Conservation (phyloP, 2,113 vertebrate genomes). For the Syngnathus typhle region DNA sequence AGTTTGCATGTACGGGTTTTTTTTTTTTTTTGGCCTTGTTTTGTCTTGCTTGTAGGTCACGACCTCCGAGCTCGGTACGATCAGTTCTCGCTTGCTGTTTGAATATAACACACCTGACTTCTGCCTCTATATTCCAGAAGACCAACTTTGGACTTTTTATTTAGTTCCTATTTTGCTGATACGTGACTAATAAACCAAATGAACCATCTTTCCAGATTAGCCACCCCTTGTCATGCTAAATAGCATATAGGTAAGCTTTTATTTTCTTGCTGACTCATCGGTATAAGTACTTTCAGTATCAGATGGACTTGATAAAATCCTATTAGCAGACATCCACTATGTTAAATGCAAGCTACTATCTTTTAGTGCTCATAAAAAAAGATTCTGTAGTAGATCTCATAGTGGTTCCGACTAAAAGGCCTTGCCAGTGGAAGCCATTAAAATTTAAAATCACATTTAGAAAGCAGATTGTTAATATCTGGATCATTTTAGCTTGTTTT, state of each 20-base stretch:
- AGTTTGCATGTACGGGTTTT: neutral
- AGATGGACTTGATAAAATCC: neutral
- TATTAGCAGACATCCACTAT: neutral
- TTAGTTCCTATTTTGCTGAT: slow-evolving; percentile 29
- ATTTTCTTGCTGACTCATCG: slow-evolving; percentile 14
- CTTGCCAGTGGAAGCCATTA: neutral
- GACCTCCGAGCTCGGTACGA: neutral
- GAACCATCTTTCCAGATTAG: neutral
- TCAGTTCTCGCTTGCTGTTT: slow-evolving; percentile 10
- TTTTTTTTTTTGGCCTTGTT: neutral
- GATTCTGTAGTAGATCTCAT: neutral
- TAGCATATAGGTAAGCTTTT: neutral
- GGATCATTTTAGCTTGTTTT: neutral
- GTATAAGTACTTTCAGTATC: slow-evolving; percentile 2
- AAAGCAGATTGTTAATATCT: neutral
- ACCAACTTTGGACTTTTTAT: slow-evolving; percentile 9
- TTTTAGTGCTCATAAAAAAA: slow-evolving; percentile 8
- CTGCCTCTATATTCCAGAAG: slow-evolving; percentile 31
- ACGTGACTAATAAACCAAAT: slow-evolving; percentile 18
- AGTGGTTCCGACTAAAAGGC: neutral
- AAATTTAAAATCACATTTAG: neutral
- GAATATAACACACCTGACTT: slow-evolving; percentile 27
- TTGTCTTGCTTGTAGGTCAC: neutral
- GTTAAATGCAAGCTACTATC: slow-evolving; percentile 6
- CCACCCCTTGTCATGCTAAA: neutral